Percentiles rank a stretch among this genome's conserved stretches.
Conservation (phyloP, 2,888 invertebrate species). For the Chymomyza procnemis region DNA sequence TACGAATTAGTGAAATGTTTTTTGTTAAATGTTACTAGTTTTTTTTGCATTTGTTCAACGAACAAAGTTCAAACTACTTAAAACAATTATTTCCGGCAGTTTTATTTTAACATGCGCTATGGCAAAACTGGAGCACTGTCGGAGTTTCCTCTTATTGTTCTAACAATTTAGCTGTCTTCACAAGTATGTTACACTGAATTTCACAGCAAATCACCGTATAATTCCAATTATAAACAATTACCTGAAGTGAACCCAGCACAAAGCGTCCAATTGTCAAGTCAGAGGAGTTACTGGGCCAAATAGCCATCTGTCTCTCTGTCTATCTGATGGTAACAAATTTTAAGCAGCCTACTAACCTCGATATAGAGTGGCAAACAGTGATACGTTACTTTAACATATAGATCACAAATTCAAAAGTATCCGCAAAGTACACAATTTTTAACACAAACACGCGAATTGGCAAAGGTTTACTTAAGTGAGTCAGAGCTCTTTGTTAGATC, state of each 20-base stretch:
- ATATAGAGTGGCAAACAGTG: slow-evolving; percentile 17
- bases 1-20: slow-evolving; percentile 21
- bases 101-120: slow-evolving; percentile 35
- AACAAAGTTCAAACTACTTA: slow-evolving; percentile 68
- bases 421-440: slow-evolving; percentile 32
- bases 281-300: slow-evolving; percentile 39
- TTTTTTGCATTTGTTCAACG: slow-evolving; percentile 19
- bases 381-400: background rate
- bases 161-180: slow-evolving; percentile 44
- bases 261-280: slow-evolving; percentile 33
- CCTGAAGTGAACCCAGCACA: slow-evolving; percentile 45
- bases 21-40: slow-evolving; percentile 10
- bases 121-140: slow-evolving; percentile 48
- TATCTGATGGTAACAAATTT: slow-evolving; percentile 1
- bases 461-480: background rate
- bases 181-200: slow-evolving; percentile 44
- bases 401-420: background rate
- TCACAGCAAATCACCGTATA: slow-evolving; percentile 62
- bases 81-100: slow-evolving; percentile 71
- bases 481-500: slow-evolving; percentile 5
- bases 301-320: background rate
- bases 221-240: slow-evolving; percentile 67
- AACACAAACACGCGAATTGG: slow-evolving; percentile 59
- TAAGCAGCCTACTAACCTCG: slow-evolving; percentile 41
- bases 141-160: slow-evolving; percentile 18